Percentiles rank a stretch among this genome's conserved stretches.
Conservation (phyloP, 2,797 vertebrate species). For the Myotis planiceps region DNA sequence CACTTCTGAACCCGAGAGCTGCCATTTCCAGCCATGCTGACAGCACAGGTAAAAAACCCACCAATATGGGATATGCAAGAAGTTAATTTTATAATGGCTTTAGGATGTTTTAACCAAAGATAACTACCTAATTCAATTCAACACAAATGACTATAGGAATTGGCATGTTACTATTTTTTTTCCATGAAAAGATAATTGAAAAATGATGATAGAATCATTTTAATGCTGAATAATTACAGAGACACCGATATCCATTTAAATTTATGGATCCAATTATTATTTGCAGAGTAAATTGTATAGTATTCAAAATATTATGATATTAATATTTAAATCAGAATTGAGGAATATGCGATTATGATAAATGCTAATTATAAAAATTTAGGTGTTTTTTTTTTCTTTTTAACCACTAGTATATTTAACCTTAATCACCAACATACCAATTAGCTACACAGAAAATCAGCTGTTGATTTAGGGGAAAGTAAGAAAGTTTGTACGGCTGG, state of each 20-base stretch:
- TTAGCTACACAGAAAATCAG: neutral
- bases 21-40: neutral
- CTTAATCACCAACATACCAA: neutral
- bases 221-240: constrained; percentile 71
- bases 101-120: constrained; percentile 64
- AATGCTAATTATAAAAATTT: constrained; percentile 53
- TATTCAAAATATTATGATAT: constrained; percentile 51
- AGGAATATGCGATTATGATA: constrained; percentile 27
- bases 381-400: neutral
- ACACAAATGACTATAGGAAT: constrained; percentile 62
- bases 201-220: constrained; percentile 66
- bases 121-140: constrained; percentile 67
- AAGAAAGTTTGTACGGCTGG: neutral
- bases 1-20: neutral
- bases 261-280: constrained; percentile 75
- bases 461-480: neutral
- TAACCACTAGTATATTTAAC: constrained; percentile 4
- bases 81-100: constrained; percentile 29
- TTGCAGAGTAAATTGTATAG: constrained; percentile 59
- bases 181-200: constrained; percentile 66
- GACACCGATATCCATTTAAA: constrained; percentile 50
- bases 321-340: constrained; percentile 42
- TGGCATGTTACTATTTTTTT: constrained; percentile 69
- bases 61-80: neutral
- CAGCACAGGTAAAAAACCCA: neutral